These are phyloP conservation scores for Anabacerthia variegaticeps DNA, from an alignment of 2,797 vertebrate genomes.

Conservation along the genomic window DNA sequence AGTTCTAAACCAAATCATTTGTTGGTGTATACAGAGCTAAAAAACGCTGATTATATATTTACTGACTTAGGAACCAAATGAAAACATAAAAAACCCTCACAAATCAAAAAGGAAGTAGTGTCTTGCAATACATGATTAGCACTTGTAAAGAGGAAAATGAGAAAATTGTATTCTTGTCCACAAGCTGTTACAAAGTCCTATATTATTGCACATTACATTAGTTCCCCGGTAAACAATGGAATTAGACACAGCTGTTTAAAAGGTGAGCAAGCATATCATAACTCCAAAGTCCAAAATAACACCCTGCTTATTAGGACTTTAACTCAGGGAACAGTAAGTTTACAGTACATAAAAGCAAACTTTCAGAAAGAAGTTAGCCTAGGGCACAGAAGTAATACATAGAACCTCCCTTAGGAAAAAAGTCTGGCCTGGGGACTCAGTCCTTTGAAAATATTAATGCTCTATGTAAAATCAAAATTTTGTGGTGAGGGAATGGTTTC, in stretches of 20 bases:
- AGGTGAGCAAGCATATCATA: not conserved
- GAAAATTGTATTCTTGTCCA: not conserved
- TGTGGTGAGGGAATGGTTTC: not conserved
- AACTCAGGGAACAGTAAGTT: not conserved
- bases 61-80: not conserved
- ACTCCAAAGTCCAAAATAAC: not conserved
- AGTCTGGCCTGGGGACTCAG: not conserved
- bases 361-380: not conserved
- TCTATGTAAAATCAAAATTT: not conserved
- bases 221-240: not conserved
- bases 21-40: not conserved
- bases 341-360: not conserved
- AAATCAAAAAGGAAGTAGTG: not conserved
- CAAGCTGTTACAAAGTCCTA: not conserved
- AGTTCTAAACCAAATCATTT: not conserved
- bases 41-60: not conserved
- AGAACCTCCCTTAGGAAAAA: not conserved
- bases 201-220: not conserved
- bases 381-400: not conserved
- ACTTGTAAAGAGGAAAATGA: constrained; percentile 2
- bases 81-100: not conserved
- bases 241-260: not conserved
- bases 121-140: constrained; percentile 3
- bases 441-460: not conserved
- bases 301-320: not conserved